Conservation (phyloP, 1,140 invertebrate genomes). For the Zaprionus capensis region DNA sequence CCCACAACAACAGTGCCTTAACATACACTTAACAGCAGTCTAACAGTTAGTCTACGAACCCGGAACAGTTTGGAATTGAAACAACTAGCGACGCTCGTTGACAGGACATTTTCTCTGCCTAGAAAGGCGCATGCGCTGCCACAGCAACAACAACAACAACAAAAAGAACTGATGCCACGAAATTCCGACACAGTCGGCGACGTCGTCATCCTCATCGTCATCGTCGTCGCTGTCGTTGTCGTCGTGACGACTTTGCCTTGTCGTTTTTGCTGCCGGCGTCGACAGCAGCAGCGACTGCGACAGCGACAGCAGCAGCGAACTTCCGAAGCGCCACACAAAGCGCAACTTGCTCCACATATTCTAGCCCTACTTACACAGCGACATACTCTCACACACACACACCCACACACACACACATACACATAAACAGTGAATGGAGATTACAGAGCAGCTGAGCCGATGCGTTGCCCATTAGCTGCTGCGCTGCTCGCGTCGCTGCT, state of each 20-base stretch:
- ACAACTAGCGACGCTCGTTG: slow-evolving; percentile 9
- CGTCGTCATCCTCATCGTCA: background rate
- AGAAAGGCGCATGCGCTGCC: slow-evolving; percentile 26
- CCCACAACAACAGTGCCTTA: slow-evolving; percentile 13
- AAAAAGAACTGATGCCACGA: slow-evolving; percentile 16
- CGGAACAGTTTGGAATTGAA: slow-evolving; percentile 48
- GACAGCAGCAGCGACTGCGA: background rate
- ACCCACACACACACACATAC: slow-evolving; percentile 26
- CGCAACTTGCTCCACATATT: slow-evolving; percentile 79
- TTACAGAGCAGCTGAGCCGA: slow-evolving; percentile 64
- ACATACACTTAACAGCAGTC: slow-evolving; percentile 31
- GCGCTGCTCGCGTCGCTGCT: slow-evolving; percentile 52
- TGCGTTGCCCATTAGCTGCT: slow-evolving; percentile 53
- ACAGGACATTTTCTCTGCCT: slow-evolving; percentile 19
- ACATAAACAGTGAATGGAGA: slow-evolving; percentile 31
- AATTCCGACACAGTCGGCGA: slow-evolving; percentile 50
- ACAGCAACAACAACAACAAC: slow-evolving; percentile 24
- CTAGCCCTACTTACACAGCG: slow-evolving; percentile 77
- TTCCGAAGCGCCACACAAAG: slow-evolving; percentile 49
- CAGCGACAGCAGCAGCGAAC: slow-evolving; percentile 28
- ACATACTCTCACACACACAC: slow-evolving; percentile 47
- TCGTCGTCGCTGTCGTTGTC: background rate
- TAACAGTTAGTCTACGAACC: background rate
- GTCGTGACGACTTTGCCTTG: slow-evolving; percentile 26
- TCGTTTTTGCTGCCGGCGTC: background rate